Base-by-base conservation (phyloP, 2,888 invertebrate species). In the Campoletis raptor region DNA sequence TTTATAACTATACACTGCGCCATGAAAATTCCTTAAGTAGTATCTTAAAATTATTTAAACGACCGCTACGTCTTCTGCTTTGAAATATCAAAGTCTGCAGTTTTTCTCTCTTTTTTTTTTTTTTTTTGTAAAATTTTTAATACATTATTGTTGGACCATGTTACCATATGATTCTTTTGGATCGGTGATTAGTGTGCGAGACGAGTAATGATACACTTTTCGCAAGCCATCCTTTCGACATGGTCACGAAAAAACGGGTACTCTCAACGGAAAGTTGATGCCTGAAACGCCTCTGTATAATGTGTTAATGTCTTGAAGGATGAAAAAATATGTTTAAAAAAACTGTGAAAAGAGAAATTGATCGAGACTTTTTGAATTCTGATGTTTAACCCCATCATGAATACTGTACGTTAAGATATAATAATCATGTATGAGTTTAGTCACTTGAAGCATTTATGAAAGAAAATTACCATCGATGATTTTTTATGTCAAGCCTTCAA, bases 401-500 rank as follows among this genome's bases (percentile, higher is more conserved):
- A 52, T n/a, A 52, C 18, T n/a, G n/a, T 52, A 18, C 54, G 21
- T 21, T 1, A 8, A 8, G 54, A 54, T 54, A 21, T 54, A 54
- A 21, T 21, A 54, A 54, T 54, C 54, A 12, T 21, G 54, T 21
- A 15, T 30, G 52, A 64, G 64, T 57, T 70, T 37, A 12, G 61
- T 70, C 70, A 54, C 30, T 57, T 42, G 37, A 52, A 66, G 24
- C 74, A 52, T 70, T 70, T 30, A 30, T 24, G 40, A 57, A 70
- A 30, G 52, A 81, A 85, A 85, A 72, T 81, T 54, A 84, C 76
- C 77, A 76, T 24, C 70, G 70, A 61, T 48, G 66, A 37, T 18
- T 77, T 81, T 78, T 85, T 81, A 66, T 79, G 52, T 82, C 74
- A 87, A 87, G 78, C 12, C 30, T 70, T 81, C 87, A 85, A 83